Evolutionary conservation across 35 echinoderm and acorn worm genomes (phyloP).

Genomic region (Apostichopus californicus): DNA sequence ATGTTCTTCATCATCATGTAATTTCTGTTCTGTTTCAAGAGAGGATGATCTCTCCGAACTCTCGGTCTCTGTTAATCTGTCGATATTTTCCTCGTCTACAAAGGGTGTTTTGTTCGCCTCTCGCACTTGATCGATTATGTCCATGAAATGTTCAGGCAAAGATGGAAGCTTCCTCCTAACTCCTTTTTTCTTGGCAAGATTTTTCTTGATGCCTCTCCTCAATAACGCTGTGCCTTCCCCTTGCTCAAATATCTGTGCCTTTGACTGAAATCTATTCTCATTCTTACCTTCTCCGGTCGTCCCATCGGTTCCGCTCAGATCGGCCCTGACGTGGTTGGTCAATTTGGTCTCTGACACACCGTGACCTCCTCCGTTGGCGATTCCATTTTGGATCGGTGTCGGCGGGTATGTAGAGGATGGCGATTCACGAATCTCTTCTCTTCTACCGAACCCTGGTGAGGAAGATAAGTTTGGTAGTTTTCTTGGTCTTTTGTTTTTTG

Average conservation of each 20-base stretch:
- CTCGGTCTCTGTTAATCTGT: not conserved
- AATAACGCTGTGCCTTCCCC: not conserved
- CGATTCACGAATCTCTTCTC: not conserved
- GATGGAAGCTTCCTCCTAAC: not conserved
- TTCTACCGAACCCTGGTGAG: not conserved
- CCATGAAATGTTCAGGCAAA: conserved; percentile 1
- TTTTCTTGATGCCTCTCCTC: not conserved
- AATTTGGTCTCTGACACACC: not conserved
- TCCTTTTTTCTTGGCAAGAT: not conserved
- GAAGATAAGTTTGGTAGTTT: conserved; percentile 28
- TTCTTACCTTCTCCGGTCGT: not conserved
- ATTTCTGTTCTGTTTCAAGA: not conserved
- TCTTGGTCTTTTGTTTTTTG: not conserved
- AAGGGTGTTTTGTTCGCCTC: conserved; percentile 13
- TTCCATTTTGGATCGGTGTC: not conserved
- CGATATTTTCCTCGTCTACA: not conserved
- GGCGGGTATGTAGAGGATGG: not conserved
- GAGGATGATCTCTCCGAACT: not conserved
- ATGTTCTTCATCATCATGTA: not conserved
- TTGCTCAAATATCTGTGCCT: conserved; percentile 32
- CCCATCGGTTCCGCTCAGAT: not conserved
- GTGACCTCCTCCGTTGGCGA: not conserved
- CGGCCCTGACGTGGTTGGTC: not conserved
- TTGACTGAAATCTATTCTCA: not conserved
- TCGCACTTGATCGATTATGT: conserved; percentile 3